Evolutionary conservation across 2,888 invertebrate genomes (phyloP).

Genomic region (Eupithecia exiguata): DNA sequence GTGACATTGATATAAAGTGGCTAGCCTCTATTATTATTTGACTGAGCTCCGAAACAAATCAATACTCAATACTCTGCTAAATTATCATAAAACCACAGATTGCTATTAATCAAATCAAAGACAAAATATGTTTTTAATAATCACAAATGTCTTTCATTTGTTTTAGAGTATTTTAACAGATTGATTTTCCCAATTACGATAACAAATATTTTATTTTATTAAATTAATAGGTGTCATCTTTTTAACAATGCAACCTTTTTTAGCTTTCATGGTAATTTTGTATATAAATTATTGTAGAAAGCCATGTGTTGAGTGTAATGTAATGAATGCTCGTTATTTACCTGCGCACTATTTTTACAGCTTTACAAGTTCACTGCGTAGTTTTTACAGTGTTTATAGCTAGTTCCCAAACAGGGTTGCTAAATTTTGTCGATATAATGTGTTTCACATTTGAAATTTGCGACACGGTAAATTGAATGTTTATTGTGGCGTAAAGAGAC

Average conservation of each 20-base stretch:
- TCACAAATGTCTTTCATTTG: no score
- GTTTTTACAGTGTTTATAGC: conserved; percentile 55
- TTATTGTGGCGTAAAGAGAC: conserved; percentile 26
- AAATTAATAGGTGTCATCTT: no score
- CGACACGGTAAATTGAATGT: conserved; percentile 6
- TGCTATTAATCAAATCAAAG: no score
- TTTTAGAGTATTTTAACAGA: no score
- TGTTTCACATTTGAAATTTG: background rate
- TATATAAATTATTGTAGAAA: background rate
- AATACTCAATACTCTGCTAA: background rate
- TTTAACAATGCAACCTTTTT: background rate
- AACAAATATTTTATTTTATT: background rate
- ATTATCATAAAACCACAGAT: background rate
- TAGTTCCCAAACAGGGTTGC: conserved; percentile 48
- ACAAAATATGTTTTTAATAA: no score
- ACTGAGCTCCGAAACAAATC: background rate
- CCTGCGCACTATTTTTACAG: conserved; percentile 19
- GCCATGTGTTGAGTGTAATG: background rate
- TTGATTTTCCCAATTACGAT: background rate
- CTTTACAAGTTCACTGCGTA: conserved; percentile 55
- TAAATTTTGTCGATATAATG: background rate
- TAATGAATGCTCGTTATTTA: background rate
- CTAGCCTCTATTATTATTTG: background rate
- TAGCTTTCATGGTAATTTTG: no score
- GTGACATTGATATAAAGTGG: conserved; percentile 3